Percentiles rank a stretch among this genome's conserved stretches.
Conservation (phyloP, 2,888 invertebrate species). For the Stenodera caucasica region DNA sequence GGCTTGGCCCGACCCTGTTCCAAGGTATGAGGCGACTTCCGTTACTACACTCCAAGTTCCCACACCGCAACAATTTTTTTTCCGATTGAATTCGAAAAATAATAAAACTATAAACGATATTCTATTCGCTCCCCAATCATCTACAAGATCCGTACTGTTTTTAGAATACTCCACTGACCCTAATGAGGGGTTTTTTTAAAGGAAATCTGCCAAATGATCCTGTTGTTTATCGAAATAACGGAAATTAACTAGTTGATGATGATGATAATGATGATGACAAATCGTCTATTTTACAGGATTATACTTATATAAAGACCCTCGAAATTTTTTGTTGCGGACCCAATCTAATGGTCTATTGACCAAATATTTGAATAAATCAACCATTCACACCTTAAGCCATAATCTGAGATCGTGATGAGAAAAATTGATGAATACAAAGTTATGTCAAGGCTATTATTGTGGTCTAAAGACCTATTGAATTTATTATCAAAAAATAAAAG, state of each 20-base stretch:
- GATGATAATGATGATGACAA: too few relatives aligned
- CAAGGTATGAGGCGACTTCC: conserved; percentile 35
- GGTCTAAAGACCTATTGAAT: conserved; percentile 29
- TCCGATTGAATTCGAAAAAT: not conserved
- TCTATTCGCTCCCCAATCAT: too few relatives aligned
- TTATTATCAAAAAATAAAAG: conserved; percentile 8
- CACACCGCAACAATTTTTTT: conserved; percentile 23
- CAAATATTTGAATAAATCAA: conserved; percentile 26
- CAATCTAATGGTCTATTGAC: conserved; percentile 18
- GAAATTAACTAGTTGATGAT: too few relatives aligned
- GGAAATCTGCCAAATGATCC: too few relatives aligned
- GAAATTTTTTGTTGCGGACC: too few relatives aligned
- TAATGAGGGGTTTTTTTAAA: too few relatives aligned
- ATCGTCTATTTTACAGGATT: too few relatives aligned
- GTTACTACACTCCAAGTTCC: conserved; percentile 32
- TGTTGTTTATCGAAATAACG: too few relatives aligned
- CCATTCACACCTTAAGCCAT: conserved; percentile 22
- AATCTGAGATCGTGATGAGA: conserved; percentile 33
- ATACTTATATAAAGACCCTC: too few relatives aligned
- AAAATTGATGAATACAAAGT: conserved; percentile 36
- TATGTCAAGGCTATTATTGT: conserved; percentile 35
- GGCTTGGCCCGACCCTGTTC: conserved; percentile 8
- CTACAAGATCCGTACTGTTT: too few relatives aligned
- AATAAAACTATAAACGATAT: too few relatives aligned
- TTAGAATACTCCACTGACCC: too few relatives aligned